phyloP scores from a whole-genome alignment of 1,140 invertebrate genomes.

The Centruroides sculpturatus region DNA sequence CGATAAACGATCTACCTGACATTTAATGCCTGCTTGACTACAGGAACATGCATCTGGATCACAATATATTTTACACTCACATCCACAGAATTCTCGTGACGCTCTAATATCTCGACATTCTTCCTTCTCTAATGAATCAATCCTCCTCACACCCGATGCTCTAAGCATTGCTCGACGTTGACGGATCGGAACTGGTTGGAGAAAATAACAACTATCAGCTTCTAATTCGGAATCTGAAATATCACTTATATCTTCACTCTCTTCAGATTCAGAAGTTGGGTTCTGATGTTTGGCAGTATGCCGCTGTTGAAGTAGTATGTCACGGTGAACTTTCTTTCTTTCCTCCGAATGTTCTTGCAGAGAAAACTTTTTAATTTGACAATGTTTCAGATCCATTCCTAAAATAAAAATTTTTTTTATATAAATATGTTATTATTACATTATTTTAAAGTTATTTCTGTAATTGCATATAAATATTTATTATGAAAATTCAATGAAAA shows the following conservation, averaged over 20 bases:
- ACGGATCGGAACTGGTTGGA: constrained; percentile 76
- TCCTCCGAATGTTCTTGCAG: constrained; percentile 71
- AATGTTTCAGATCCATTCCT: constrained; percentile 75
- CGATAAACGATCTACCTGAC: constrained; percentile 84
- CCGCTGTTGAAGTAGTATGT: constrained; percentile 59
- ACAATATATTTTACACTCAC: constrained; percentile 82
- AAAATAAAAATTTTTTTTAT: background rate
- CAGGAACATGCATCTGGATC: constrained; percentile 91
- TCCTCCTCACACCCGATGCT: constrained; percentile 79
- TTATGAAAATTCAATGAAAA: too few species aligned
- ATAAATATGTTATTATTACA: too few species aligned
- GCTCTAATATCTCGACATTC: constrained; percentile 82
- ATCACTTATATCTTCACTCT: constrained; percentile 55
- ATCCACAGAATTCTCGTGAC: constrained; percentile 88
- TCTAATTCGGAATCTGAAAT: constrained; percentile 70
- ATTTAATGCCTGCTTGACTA: constrained; percentile 87
- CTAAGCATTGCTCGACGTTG: constrained; percentile 72
- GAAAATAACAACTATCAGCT: constrained; percentile 81
- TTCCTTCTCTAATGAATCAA: constrained; percentile 85
- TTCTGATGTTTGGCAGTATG: constrained; percentile 33
- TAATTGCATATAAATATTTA: too few species aligned
- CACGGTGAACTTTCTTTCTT: constrained; percentile 66
- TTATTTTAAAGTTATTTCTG: too few species aligned
- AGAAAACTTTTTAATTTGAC: constrained; percentile 56
- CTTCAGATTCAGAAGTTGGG: constrained; percentile 1